Base-by-base conservation (phyloP, 2,888 invertebrate species). In the Ellobium chinense region DNA sequence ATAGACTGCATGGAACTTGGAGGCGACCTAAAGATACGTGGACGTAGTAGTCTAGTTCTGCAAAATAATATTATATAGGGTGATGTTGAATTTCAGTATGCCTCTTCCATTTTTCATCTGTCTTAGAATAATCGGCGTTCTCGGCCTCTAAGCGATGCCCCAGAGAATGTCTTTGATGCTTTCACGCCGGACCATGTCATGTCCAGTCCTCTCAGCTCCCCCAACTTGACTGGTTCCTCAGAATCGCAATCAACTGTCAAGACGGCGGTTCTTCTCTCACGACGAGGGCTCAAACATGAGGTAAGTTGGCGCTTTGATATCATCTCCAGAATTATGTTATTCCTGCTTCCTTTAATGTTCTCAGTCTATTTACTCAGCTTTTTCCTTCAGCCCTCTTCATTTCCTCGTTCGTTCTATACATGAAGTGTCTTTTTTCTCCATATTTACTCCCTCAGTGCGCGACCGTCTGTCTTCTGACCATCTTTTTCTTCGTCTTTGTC, bases 121-220 rank as follows among this genome's bases (percentile, higher is more conserved):
- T 4, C 68, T 14, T 56, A 72, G 62, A 39, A 54, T 27, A 27
- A 24, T 5, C 31, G 29, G 18, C 14, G 29, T 34, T 21, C 54
- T 14, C 66, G 78, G 9, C 78, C 78, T 14, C 58, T 70, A 1
- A 78, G 78, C 31, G 76, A 76, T 5, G 68, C 66, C 12, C 39
- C 24, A 37, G 68, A 76, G 7, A 76, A 58, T 29, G 36, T 31
- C 5, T n/a, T 68, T 24, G 76, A 76, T 21, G 7, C 29, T 34
- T 2, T 29, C 34, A 63, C 66, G 0, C 21, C 54, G 12, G n/a
- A 66, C 4, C 36, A 39, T 24, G 36, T 37, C 36, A 56, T 58
- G n/a, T 36, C 66, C 9, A 39, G 36, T n/a, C 76, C 54, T 0
- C 27, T 76, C 34, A 76, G 76, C 31, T 69, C 78, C 7, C 78